Conservation (phyloP, 1,140 invertebrate genomes). For the Gryllus bimaculatus region DNA sequence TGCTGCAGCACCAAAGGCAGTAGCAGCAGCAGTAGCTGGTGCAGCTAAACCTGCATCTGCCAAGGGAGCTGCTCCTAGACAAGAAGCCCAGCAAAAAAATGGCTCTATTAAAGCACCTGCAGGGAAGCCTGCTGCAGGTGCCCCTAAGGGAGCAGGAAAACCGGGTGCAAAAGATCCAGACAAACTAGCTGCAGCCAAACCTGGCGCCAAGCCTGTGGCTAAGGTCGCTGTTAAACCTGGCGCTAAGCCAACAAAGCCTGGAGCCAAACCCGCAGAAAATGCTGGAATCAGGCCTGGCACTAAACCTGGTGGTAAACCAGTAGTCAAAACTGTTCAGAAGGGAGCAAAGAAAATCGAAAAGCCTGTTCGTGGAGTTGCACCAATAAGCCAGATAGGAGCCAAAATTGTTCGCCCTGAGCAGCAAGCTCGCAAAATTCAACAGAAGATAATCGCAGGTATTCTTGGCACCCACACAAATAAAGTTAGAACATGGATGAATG, state of each 20-base stretch:
- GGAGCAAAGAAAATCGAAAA: conserved; percentile 31
- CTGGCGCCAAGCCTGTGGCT: conserved; percentile 38
- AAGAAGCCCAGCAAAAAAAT: conserved; percentile 38
- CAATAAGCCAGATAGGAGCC: conserved; percentile 30
- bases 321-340: conserved; percentile 29
- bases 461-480: conserved; percentile 80
- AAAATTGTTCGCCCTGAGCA: conserved; percentile 27
- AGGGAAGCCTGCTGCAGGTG: conserved; percentile 33
- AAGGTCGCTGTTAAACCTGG: conserved; percentile 41
- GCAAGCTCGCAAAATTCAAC: conserved; percentile 61
- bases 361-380: conserved; percentile 27
- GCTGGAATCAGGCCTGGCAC: conserved; percentile 39
- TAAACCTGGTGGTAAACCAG: conserved; percentile 29
- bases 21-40: conserved; percentile 28
- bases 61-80: conserved; percentile 32
- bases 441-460: conserved; percentile 81
- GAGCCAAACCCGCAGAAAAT: conserved; percentile 40
- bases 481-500: too few species aligned
- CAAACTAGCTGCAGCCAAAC: conserved; percentile 44
- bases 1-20: conserved; percentile 35
- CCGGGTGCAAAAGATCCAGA: conserved; percentile 38
- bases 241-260: conserved; percentile 49
- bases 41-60: conserved; percentile 43
- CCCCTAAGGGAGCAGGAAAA: conserved; percentile 36
- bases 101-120: conserved; percentile 35